Base-by-base conservation (phyloP, 2,797 vertebrate genomes). In the Lateolabrax maculatus region DNA sequence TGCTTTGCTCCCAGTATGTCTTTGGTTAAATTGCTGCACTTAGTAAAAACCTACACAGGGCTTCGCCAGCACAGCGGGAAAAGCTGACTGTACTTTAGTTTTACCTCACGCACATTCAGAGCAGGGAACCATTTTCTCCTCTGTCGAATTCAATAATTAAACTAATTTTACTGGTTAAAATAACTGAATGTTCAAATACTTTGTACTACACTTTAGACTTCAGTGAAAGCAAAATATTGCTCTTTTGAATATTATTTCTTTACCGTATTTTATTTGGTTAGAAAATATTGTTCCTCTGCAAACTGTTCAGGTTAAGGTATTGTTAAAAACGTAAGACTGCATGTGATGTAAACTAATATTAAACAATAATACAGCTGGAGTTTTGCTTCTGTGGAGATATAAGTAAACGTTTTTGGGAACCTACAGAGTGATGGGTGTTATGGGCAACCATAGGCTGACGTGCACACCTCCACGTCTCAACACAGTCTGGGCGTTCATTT, bases 1-100 rank as follows among this genome's bases (percentile, higher is more conserved):
- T n/a, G 2, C 56, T 48, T 74, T 36, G 53, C 68, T 57, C 48
- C 6, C 15, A 75, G 66, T 63, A 5, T 61, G 53, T 67, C 51
- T 77, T 67, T 51, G 66, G 41, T 74, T 56, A 43, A 58, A 78
- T 83, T 72, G 48, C 48, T 73, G 43, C 65, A 55, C 76, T 77
- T 58, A 61, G 41, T 72, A 39, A 66, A 85, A 71, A 61, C 56
- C 66, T 63, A 25, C 29, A 52, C 10, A 1, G 56, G 5, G 67
- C 21, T 53, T 36, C 34, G 61, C 6, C n/a, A 34, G 11, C 0
- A 10, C 62, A 75, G 53, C 36, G 46, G 27, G 51, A 49, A 72
- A 80, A 39, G 13, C 52, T 48, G 6, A 19, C 48, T n/a, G 41
- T 29, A 37, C 31, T 41, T 15, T 36, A 1, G 1, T n/a, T 44